These are phyloP conservation scores for Helobdella robusta DNA, from an alignment of 2,888 invertebrate species.

Conservation along the genomic window DNA sequence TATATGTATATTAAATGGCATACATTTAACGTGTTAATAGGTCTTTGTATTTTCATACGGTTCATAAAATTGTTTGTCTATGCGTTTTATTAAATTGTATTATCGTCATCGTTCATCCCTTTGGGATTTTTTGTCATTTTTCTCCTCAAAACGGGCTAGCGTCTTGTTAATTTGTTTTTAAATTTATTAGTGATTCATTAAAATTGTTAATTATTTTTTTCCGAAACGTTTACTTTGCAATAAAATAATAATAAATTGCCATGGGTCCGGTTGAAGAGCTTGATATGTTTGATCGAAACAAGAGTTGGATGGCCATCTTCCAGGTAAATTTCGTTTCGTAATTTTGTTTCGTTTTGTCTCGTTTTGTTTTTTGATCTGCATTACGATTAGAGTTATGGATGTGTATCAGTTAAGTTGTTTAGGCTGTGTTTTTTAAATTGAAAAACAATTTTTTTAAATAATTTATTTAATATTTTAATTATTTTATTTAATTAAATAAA, in stretches of 20 bases:
- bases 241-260: neutral
- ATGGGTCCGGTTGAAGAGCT: conserved; percentile 31
- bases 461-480: neutral
- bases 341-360: neutral
- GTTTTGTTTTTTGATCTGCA: neutral
- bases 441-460: neutral
- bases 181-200: no score
- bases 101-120: no score
- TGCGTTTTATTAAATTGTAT: no score
- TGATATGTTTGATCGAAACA: conserved; percentile 22
- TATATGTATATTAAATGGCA: no score
- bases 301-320: conserved; percentile 28
- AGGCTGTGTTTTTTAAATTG: neutral
- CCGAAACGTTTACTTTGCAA: no score
- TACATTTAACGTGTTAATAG: no score
- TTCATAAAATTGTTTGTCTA: no score
- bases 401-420: neutral
- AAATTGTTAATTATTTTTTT: no score
- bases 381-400: neutral
- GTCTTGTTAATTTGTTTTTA: no score
- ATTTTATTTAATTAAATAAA: neutral
- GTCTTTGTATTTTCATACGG: no score
- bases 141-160: no score
- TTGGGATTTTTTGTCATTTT: no score
- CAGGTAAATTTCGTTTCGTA: conserved; percentile 23